Conservation (phyloP, 1,140 invertebrate genomes). For the Augochlora pura region DNA sequence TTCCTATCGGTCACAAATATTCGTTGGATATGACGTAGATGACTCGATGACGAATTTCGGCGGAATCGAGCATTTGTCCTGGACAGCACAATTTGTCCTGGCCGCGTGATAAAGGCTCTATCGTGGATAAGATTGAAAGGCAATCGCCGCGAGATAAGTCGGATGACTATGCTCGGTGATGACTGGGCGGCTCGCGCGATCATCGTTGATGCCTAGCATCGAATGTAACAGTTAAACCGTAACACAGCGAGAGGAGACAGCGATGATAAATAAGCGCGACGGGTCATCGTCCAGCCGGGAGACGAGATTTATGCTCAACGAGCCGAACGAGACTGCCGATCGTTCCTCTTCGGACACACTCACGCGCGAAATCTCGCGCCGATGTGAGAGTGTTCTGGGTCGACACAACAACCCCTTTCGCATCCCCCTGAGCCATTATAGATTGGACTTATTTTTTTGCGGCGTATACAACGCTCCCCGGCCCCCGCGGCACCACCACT, state of each 20-base stretch:
- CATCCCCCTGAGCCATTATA: slow-evolving; percentile 5
- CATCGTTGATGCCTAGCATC: too few species aligned
- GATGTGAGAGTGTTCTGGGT: slow-evolving; percentile 1
- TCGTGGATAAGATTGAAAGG: too few species aligned
- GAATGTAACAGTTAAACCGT: slow-evolving; percentile 52
- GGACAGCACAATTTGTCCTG: too few species aligned
- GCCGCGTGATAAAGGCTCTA: too few species aligned
- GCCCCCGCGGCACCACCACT: too few species aligned
- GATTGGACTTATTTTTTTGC: background rate
- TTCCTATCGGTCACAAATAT: too few species aligned
- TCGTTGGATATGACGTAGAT: too few species aligned
- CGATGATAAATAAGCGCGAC: slow-evolving; percentile 68
- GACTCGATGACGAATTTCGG: too few species aligned
- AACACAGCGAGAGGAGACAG: slow-evolving; percentile 39
- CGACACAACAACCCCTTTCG: slow-evolving; percentile 22
- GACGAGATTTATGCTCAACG: slow-evolving; percentile 71
- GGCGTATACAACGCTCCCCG: background rate
- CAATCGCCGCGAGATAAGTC: too few species aligned
- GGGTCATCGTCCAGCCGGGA: slow-evolving; percentile 70
- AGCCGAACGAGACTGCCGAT: slow-evolving; percentile 57
- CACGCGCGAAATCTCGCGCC: slow-evolving; percentile 35
- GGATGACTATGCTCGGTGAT: too few species aligned
- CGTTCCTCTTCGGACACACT: slow-evolving; percentile 41
- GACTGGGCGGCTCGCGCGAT: too few species aligned
- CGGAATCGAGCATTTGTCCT: too few species aligned